Evolutionary conservation across 2,113 vertebrate genomes (phyloP).

Genomic region (Emydura subglobosa): DNA sequence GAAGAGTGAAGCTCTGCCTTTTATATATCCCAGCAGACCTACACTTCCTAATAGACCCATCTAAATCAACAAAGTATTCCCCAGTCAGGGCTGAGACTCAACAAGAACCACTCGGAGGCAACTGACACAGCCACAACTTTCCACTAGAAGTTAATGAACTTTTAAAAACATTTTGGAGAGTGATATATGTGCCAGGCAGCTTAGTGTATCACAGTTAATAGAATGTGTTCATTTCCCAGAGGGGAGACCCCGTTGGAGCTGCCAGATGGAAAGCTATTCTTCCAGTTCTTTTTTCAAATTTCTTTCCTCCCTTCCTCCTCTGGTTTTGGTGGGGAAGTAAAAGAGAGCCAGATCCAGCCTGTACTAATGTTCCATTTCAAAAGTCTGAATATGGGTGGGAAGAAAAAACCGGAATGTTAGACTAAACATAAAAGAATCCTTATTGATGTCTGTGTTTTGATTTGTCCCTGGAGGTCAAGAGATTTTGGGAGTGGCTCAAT

Average conservation of each 20-base stretch:
- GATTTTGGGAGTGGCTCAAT: not conserved
- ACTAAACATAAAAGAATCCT: not conserved
- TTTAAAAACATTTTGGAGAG: slow-evolving; percentile 67
- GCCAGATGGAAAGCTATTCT: slow-evolving; percentile 53
- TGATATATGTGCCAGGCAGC: slow-evolving; percentile 36
- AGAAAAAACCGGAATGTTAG: not conserved
- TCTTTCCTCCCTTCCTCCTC: not conserved
- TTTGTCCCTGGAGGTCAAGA: not conserved
- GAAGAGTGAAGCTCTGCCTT: slow-evolving; percentile 60
- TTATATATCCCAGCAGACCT: slow-evolving; percentile 70
- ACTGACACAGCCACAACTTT: slow-evolving; percentile 60
- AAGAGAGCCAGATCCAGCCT: not conserved
- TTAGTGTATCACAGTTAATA: slow-evolving; percentile 42
- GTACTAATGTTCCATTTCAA: not conserved
- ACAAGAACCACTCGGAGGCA: slow-evolving; percentile 50
- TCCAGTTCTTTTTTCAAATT: slow-evolving; percentile 21
- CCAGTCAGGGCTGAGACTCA: slow-evolving; percentile 48
- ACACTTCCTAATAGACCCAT: slow-evolving; percentile 65
- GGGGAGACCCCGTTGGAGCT: slow-evolving; percentile 41
- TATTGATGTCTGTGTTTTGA: not conserved
- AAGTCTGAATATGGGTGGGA: not conserved
- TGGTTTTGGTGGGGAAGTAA: not conserved
- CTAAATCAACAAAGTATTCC: slow-evolving; percentile 75
- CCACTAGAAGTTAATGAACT: slow-evolving; percentile 75
- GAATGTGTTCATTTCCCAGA: not conserved